Conservation (phyloP, 2,888 invertebrate species). For the Hetaerina titia region DNA sequence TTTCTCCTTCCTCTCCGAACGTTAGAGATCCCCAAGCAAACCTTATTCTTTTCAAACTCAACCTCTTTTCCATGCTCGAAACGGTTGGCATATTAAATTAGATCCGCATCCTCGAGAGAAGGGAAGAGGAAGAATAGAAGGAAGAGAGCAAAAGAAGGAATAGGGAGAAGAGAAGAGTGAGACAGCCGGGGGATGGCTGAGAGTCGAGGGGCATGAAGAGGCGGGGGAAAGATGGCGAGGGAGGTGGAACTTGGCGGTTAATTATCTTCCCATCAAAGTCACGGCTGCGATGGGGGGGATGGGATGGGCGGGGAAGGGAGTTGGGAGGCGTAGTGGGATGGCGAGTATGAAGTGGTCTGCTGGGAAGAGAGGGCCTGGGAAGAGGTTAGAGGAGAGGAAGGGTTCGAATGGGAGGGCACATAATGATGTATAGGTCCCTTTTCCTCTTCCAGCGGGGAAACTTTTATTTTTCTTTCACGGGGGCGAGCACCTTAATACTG, state of each 20-base stretch:
- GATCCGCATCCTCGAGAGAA: constrained; percentile 33
- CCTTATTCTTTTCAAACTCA: constrained; percentile 61
- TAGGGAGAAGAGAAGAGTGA: constrained; percentile 3
- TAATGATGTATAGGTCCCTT: constrained; percentile 55
- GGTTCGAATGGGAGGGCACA: constrained; percentile 28
- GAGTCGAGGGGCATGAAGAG: neutral
- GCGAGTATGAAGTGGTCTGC: neutral
- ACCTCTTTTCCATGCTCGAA: constrained; percentile 56
- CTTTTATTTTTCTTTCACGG: constrained; percentile 43
- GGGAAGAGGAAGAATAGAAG: neutral
- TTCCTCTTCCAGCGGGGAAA: constrained; percentile 44
- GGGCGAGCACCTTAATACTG: constrained; percentile 42
- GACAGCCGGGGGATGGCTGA: neutral
- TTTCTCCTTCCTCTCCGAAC: constrained; percentile 23
- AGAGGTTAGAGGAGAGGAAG: neutral
- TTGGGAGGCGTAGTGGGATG: neutral
- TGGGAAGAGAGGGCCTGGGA: neutral
- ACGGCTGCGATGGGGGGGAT: neutral
- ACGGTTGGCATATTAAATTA: constrained; percentile 67
- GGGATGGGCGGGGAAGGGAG: neutral
- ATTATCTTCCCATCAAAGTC: constrained; percentile 68
- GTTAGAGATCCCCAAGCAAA: constrained; percentile 12
- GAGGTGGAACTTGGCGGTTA: constrained; percentile 64
- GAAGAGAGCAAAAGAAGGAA: neutral
- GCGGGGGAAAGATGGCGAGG: neutral